These are phyloP conservation scores for Mesochorus sp. DNA, from an alignment of 2,888 invertebrate species.

Conservation along the genomic window DNA sequence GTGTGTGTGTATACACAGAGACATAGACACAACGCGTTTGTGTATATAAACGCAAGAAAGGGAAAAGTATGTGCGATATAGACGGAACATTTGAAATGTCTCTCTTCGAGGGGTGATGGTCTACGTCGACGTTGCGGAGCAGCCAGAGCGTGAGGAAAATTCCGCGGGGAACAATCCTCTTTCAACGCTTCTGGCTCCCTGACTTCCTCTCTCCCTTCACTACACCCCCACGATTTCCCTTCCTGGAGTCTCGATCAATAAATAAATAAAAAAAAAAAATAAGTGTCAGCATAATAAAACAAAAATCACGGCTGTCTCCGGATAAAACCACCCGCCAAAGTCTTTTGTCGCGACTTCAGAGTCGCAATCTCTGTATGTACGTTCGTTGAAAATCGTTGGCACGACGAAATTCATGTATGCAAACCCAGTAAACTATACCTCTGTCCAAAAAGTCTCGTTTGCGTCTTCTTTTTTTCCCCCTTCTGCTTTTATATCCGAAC, in stretches of 20 bases:
- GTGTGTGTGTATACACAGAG: neutral
- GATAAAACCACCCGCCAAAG: neutral
- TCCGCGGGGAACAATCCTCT: conserved; percentile 62
- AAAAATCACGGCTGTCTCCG: conserved; percentile 32
- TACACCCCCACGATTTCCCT: conserved; percentile 5
- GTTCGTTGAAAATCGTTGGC: conserved; percentile 23
- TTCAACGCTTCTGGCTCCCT: conserved; percentile 40
- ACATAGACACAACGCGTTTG: too few species aligned
- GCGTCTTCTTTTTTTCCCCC: too few species aligned
- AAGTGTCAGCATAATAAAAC: conserved; percentile 55
- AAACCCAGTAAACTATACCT: conserved; percentile 42
- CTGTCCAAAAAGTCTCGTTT: conserved; percentile 28
- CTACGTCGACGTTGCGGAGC: conserved; percentile 38
- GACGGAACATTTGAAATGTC: conserved; percentile 40
- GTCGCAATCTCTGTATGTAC: neutral
- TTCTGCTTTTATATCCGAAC: too few species aligned
- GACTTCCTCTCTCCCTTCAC: neutral
- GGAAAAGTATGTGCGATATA: neutral
- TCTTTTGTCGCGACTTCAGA: neutral
- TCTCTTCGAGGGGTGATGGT: conserved; percentile 40
- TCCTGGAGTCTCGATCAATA: conserved; percentile 50
- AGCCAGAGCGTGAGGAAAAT: conserved; percentile 61
- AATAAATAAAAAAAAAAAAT: conserved; percentile 56
- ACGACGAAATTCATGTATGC: conserved; percentile 50
- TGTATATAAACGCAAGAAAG: too few species aligned